These are phyloP conservation scores for Dynastes hyllus DNA, from an alignment of 2,888 invertebrate genomes.

Conservation along the genomic window DNA sequence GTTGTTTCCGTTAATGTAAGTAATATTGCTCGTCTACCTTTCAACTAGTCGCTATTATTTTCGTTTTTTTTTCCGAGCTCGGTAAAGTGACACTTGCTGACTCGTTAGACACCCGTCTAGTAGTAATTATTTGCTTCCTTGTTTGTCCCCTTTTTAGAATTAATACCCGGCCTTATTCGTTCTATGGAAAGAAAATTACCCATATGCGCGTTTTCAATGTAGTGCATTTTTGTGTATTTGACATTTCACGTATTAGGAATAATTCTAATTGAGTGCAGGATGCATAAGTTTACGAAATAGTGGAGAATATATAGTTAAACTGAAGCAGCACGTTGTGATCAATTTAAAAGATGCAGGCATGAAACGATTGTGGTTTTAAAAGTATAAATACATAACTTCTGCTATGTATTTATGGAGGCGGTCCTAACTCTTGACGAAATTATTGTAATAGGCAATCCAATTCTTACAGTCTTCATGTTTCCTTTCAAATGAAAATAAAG, in stretches of 20 bases:
- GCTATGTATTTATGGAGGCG: no score
- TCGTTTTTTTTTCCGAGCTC: neutral
- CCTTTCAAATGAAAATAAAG: no score
- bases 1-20: slow-evolving; percentile 36
- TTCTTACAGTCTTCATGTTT: no score
- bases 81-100: slow-evolving; percentile 4
- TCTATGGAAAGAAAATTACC: slow-evolving; percentile 5
- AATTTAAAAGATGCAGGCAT: no score
- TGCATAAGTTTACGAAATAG: neutral
- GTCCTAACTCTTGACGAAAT: no score
- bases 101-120: slow-evolving; percentile 5
- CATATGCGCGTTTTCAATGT: neutral
- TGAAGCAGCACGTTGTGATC: no score
- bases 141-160: neutral
- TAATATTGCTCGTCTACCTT: neutral
- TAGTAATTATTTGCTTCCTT: slow-evolving; percentile 19
- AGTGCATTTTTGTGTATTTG: neutral
- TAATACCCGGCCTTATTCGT: neutral
- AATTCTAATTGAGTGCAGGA: neutral
- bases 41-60: neutral
- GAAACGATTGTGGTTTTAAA: no score
- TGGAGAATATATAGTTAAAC: no score
- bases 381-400: no score
- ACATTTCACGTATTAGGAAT: neutral
- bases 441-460: no score